Evolutionary conservation across 2,113 vertebrate species (phyloP), one percentile per base, ranked within the genome.

Genomic region (Tretioscincus oriximinensis): DNA sequence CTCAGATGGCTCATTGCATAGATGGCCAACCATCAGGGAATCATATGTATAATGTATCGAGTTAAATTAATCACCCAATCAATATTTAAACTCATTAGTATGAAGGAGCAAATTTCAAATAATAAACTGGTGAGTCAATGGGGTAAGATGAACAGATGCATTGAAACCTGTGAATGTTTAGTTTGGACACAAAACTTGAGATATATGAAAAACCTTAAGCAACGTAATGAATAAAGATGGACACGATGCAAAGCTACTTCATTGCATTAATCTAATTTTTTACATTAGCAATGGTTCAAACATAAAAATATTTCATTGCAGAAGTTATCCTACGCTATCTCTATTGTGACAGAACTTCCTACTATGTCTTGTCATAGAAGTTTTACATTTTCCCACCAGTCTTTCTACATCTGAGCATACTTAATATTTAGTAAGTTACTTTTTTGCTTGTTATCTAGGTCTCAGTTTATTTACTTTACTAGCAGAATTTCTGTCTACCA

Each of bases 241-340:
- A 1, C 41, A 9, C 79, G 66, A 65, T 68, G 81, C 80, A 85
- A 21, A 66, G 61, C 2, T 67, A 73, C 47, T 71, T 82, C 11
- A 74, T 16, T 9, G 66, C 5, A 83, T 31, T 45, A 58, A 5
- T 74, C 54, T 20, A 64, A 76, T 28, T 4, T 9, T 61, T 76
- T 76, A 54, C 29, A 29, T 18, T 24, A 49, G 10, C 35, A 67
- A 16, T 21, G 8, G 22, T 66, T 66, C 61, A 61, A 63, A n/a
- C 2, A 1, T 81, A 88, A 86, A 81, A 76, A 20, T 29, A 28
- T 18, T 21, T 28, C 14, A 58, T 21, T 49, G 16, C 26, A 20
- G 26, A 28, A n/a, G 6, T 60, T 58, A n/a, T 58, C 51, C 51
- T 24, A 4, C 12, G 28, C 51, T 31, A 31, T 4, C 14, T n/a